These are phyloP conservation scores for Hyperoplus lanceolatus DNA, from an alignment of 2,797 vertebrate species.

Conservation along the genomic window DNA sequence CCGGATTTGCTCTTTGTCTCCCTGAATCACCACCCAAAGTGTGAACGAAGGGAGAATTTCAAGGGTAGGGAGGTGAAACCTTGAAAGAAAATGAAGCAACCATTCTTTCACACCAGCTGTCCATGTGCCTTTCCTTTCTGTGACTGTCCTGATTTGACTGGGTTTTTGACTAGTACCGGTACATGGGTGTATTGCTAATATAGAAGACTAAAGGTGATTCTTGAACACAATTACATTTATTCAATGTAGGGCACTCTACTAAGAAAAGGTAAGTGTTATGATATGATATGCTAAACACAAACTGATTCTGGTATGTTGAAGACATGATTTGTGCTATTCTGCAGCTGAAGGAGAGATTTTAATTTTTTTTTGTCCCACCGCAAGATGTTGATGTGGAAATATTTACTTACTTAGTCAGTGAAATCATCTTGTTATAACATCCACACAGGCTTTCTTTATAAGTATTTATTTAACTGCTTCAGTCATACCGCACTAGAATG, in stretches of 20 bases:
- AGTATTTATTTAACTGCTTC: conserved; percentile 33
- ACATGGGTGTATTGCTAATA: neutral
- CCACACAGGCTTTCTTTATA: conserved; percentile 6
- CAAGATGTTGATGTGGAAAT: neutral
- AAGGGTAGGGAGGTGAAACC: conserved; percentile 30
- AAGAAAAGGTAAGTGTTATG: neutral
- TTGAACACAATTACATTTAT: neutral
- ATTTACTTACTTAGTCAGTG: neutral
- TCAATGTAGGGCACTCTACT: neutral
- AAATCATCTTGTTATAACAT: conserved; percentile 8
- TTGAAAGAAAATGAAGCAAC: conserved; percentile 36
- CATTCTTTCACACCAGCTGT: conserved; percentile 9
- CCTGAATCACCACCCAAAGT: conserved; percentile 51
- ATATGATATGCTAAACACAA: neutral
- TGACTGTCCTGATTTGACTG: conserved; percentile 1
- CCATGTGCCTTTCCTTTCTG: neutral
- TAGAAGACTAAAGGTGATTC: neutral
- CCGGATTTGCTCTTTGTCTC: conserved; percentile 71
- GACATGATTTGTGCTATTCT: neutral
- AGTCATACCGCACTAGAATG: neutral
- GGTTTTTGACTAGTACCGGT: conserved; percentile 3
- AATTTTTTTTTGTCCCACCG: no score
- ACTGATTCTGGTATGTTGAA: neutral
- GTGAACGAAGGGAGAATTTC: conserved; percentile 37
- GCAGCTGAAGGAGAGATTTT: neutral